Base-by-base conservation (phyloP, 2,797 vertebrate species). In the Sarcophilus harrisii region DNA sequence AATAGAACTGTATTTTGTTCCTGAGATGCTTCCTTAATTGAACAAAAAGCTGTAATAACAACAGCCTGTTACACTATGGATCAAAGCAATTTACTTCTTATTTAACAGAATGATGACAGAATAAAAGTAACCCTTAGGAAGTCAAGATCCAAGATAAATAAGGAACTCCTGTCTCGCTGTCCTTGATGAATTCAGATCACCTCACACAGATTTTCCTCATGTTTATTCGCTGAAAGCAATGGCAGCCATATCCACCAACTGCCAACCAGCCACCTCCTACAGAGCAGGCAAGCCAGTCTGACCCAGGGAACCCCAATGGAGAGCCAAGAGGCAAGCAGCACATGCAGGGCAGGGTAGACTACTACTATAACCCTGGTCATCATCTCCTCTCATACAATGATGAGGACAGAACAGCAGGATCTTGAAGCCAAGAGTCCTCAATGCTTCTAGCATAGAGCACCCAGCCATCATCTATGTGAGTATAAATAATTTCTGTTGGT, bases 1-100 rank as follows among this genome's bases (percentile, higher is more conserved):
- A 97, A 98, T 0, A 99, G 99, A 28, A 99, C 99, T 0, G 92
- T 99, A 62, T 99, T 99, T 95, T 98, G 98, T 89, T 99, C 99
- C 4, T 98, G 98, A 95, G 99, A 99, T 98, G 98, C 98, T 45
- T 97, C 98, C 0, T 98, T 98, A 57, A 58, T 97, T 2, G 98
- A 99, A 55, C 99, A 99, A 57, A 99, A 98, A 93, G 98, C 96
- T 18, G 97, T 99, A 11, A 99, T 99, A 97, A 99, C 98, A 90
- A 99, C 99, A 13, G 98, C 99, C 90, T 99, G 99, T 45, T 99
- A 99, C 93, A 98, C 99, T 49, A 98, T 97, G 99, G 99, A 89
- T 99, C 99, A n/a, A 99, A 99, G 97, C 99, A 99, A 97, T 99
- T 99, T 93, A 98, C 99, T 32, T 99, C 99, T 0, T 99, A 99